Base-by-base conservation (phyloP, 2,888 invertebrate genomes). In the Oligia latruncula region DNA sequence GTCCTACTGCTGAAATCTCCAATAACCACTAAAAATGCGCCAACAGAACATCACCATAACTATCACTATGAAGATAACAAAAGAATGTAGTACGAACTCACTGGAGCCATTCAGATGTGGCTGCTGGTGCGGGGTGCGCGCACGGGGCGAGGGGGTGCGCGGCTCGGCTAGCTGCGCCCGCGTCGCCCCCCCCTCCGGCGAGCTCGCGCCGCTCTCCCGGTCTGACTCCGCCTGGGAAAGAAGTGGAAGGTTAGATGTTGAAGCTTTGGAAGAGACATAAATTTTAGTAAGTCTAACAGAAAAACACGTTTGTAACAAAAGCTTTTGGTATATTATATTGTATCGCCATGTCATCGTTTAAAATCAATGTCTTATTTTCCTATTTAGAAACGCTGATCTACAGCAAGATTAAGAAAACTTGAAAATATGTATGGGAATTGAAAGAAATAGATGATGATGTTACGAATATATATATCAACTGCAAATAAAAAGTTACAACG, bases 181-280 rank as follows among this genome's bases (percentile, higher is more conserved):
- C 92, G 97, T 94, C 93, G 97, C 95, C 79, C 96, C 94, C 88
- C 96, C 95, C 92, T 97, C 97, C 93, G 97, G 97, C 91, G 97
- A 97, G 90, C 97, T 97, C 92, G 97, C 97, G 92, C 97, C 97
- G 95, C 97, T 97, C 94, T 97, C 97, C 93, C 97, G 97, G 91
- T 97, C 97, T 92, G 97, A 97, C 94, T 97, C 98, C 97, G 97
- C 97, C 93, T 97, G 96, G 93, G 81, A 90, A 90, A 92, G 46
- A 78, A 78, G 4, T 23, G 6, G 0, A 49, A 46, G 1, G 11
- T 81, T 74, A 84, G 52, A 60, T 74, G 6, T 2, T 58, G 52
- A 23, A 58, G 8, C 5, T 67, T 66, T 15, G 13, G 2, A 20
- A 58, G 2, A 35, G 35, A 43, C 5, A 55, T 1, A 46, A 78